These are phyloP conservation scores for Rhabdornis inornatus DNA, from an alignment of 2,113 vertebrate genomes.

Conservation along the genomic window DNA sequence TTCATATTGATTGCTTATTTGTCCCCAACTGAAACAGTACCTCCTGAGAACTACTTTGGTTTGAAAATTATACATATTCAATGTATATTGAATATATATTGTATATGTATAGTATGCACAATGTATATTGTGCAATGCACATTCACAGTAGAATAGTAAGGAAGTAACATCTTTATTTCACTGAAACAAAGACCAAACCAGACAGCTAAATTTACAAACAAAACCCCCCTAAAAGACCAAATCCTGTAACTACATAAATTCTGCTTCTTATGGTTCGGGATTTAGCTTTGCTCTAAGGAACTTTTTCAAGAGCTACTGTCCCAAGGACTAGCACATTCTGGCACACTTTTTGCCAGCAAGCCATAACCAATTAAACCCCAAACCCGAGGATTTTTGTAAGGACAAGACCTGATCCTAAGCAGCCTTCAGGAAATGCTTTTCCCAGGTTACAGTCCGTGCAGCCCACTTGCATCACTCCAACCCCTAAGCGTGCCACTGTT, in stretches of 20 bases:
- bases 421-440: background rate
- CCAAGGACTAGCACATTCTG: too few relatives aligned
- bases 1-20: background rate
- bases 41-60: background rate
- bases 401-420: background rate
- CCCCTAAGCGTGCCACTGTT: background rate
- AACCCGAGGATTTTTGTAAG: rapidly evolving
- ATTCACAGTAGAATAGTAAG: background rate
- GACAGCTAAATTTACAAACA: background rate
- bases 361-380: background rate
- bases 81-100: too few relatives aligned
- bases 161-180: background rate
- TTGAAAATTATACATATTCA: background rate
- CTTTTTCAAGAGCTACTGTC: background rate
- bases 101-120: too few relatives aligned
- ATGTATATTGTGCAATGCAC: too few relatives aligned
- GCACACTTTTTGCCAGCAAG: background rate
- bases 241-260: background rate
- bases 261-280: background rate
- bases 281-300: background rate
- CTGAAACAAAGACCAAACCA: background rate
- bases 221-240: background rate
- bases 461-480: background rate
- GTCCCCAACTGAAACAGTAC: background rate
- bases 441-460: background rate